phyloP scores from a whole-genome alignment of 2,113 vertebrate species.

The Neomonachus schauinslandi region DNA sequence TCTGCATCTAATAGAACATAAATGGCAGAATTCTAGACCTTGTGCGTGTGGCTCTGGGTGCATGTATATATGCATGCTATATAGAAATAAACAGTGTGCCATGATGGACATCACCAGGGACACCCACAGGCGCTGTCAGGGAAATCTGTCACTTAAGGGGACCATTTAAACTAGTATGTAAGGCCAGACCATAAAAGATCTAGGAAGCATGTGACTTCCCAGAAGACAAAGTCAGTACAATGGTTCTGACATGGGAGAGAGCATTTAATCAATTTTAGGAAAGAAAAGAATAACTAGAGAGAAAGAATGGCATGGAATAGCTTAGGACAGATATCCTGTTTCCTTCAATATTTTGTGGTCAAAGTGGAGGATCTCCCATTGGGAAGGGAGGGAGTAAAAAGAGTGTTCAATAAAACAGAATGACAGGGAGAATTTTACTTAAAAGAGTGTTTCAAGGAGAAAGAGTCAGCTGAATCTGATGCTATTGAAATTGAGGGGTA shows the following conservation, averaged over 20 bases:
- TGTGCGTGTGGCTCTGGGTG: background rate
- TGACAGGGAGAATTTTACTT: background rate
- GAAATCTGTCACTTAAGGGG: background rate
- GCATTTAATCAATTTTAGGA: background rate
- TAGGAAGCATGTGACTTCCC: background rate
- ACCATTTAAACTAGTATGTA: background rate
- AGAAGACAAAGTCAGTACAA: background rate
- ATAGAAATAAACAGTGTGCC: background rate
- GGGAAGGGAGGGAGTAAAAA: fast-evolving
- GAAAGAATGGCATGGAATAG: background rate
- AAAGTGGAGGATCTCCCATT: background rate
- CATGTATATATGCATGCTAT: no score
- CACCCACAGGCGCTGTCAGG: background rate
- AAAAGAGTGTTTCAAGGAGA: background rate
- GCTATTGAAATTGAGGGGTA: background rate
- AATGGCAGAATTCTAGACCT: background rate
- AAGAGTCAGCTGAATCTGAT: background rate
- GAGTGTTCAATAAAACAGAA: background rate
- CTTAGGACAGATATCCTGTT: background rate
- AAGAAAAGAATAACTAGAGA: background rate
- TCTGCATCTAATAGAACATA: background rate
- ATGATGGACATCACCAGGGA: background rate
- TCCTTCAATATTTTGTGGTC: background rate
- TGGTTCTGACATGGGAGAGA: background rate
- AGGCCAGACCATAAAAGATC: background rate